A percentile compares a stretch with the other conserved stretches of the same genome.
These are phyloP conservation scores for Enteromius radiatus DNA, from an alignment of 2,797 vertebrate species.

Conservation along the genomic window DNA sequence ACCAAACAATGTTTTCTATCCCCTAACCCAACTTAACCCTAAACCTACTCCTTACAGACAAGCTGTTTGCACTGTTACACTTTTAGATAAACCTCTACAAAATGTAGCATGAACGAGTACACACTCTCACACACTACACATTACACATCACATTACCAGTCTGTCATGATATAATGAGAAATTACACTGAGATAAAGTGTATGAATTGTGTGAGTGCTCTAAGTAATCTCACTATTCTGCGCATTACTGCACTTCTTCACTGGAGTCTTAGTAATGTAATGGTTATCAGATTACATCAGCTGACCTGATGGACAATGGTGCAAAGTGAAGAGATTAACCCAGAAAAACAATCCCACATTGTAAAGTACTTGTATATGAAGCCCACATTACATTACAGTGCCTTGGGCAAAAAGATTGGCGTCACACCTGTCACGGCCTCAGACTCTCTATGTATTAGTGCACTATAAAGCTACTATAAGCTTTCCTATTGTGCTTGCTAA, in stretches of 20 bases:
- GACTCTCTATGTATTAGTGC: conserved; percentile 14
- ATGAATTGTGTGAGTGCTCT: conserved; percentile 26
- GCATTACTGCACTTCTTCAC: conserved; percentile 8
- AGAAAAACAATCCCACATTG: conserved; percentile 43
- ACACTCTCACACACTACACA: too few species aligned
- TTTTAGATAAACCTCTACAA: background rate
- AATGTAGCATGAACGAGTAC: too few species aligned
- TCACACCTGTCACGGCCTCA: conserved; percentile 27
- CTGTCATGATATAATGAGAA: conserved; percentile 32
- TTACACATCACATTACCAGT: conserved; percentile 29
- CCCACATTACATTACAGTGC: conserved; percentile 25
- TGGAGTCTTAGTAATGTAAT: conserved; percentile 2
- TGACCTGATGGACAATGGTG: conserved; percentile 37
- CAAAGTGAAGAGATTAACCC: conserved; percentile 54
- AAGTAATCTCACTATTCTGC: background rate
- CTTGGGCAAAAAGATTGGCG: conserved; percentile 17
- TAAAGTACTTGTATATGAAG: conserved; percentile 34
- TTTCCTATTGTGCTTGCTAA: background rate
- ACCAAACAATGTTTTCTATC: background rate
- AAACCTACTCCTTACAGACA: background rate
- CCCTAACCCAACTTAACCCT: background rate
- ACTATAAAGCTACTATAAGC: conserved; percentile 22
- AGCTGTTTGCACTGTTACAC: background rate
- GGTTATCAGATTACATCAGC: conserved; percentile 35
- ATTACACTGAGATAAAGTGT: conserved; percentile 47